These are phyloP conservation scores for Agonopterix heracliana DNA, from an alignment of 2,888 invertebrate genomes.

Conservation along the genomic window DNA sequence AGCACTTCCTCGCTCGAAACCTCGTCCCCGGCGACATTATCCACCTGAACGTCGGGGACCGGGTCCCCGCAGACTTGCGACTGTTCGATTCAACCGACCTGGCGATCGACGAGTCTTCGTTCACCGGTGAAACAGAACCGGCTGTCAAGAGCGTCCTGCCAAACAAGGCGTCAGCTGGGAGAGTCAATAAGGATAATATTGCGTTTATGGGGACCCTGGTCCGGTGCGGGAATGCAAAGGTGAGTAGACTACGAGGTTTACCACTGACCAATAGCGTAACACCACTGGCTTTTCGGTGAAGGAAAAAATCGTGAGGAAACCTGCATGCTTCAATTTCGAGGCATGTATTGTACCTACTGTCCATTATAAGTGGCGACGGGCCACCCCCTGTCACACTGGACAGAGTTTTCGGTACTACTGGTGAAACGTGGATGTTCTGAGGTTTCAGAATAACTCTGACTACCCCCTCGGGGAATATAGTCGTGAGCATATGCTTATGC, in stretches of 20 bases:
- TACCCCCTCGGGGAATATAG: too few species aligned
- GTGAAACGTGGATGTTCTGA: too few species aligned
- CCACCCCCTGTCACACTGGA: too few species aligned
- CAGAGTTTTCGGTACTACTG: too few species aligned
- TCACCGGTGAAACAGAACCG: conserved; percentile 99
- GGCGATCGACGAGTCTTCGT: conserved; percentile 97
- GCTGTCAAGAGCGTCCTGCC: conserved; percentile 84
- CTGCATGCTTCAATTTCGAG: too few species aligned
- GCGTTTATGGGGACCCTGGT: conserved; percentile 99
- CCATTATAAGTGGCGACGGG: too few species aligned
- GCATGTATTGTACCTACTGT: too few species aligned
- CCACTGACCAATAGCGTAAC: too few species aligned
- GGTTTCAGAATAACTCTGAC: too few species aligned
- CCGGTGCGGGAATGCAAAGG: conserved; percentile 96
- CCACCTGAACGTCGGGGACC: conserved; percentile 93
- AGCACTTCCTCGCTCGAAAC: conserved; percentile 94
- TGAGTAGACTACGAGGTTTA: conserved; percentile 31
- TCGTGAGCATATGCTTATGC: too few species aligned
- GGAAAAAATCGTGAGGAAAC: too few species aligned
- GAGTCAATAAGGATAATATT: conserved; percentile 87
- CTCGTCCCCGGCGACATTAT: conserved; percentile 98
- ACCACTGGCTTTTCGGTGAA: too few species aligned
- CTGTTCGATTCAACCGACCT: conserved; percentile 95
- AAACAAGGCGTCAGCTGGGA: conserved; percentile 78
- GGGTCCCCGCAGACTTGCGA: conserved; percentile 97